Evolutionary conservation across 1,140 invertebrate species (phyloP), one percentile per base, ranked within the genome.

Genomic region (Saccostrea echinata): DNA sequence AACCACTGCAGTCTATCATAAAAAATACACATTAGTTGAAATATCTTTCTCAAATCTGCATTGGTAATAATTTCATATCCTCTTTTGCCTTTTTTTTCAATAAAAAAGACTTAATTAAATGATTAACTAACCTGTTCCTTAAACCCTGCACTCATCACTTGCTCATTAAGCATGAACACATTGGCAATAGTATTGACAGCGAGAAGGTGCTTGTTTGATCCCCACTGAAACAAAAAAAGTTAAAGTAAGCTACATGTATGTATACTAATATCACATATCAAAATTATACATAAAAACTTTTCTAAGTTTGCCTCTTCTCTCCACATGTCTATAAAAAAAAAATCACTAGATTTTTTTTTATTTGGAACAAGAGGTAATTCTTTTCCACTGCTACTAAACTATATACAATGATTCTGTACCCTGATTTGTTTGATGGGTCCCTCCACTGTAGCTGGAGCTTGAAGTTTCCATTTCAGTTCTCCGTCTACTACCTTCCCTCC

Each of bases 101-200:
- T 61, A 6, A 6, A 13, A 57, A 57, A 57, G 21, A 57, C 21
- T 30, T 80, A n/a, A 8, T 6, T 18, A 27, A 80, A 33, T 35
- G 16, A 6, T 21, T n/a, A 13, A 88, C 83, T 88, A 85, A 94
- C 94, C 91, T 93, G 92, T 35, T 97, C 96, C 43, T 96, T 96
- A 91, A 97, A 98, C 57, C 96, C 96, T 91, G 96, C 97, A 91
- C 96, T 97, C 91, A 98, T 96, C 76, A 96, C 96, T 94, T 98
- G 97, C 92, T 98, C 97, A 93, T 96, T 96, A 68, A 99, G 95
- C 91, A 99, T 97, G 91, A 97, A 98, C 30, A 98, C 97, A 93
- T 97, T 97, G 35, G 97, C 97, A 27, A 97, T 96, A 84, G 97
- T 98, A 93, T 98, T 98, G 0, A 98, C 97, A 90, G 97, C 97